Percentiles rank a stretch among this genome's conserved stretches.
Conservation (phyloP, 1,140 invertebrate genomes). For the Dreissena rostriformis region DNA sequence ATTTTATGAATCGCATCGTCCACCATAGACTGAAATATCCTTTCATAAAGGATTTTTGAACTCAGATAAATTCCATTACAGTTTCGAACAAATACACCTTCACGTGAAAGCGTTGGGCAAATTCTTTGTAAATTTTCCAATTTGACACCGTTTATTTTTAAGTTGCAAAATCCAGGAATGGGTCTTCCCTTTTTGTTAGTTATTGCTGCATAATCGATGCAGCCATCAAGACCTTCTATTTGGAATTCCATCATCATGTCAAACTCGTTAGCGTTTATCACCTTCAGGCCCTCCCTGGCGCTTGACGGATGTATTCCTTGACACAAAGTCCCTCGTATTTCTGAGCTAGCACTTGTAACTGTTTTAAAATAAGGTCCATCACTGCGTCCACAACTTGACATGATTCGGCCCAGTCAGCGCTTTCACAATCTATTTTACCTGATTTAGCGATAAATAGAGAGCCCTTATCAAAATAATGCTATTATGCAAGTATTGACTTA, state of each 20-base stretch:
- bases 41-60: constrained; percentile 18
- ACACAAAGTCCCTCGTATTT: neutral
- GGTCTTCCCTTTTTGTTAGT: neutral
- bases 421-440: constrained; percentile 24
- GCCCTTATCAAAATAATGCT: no score
- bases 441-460: neutral
- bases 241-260: constrained; percentile 22
- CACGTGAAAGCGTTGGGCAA: constrained; percentile 14
- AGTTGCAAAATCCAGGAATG: constrained; percentile 36
- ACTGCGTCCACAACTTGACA: constrained; percentile 17
- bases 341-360: neutral
- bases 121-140: neutral
- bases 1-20: neutral
- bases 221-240: constrained; percentile 11
- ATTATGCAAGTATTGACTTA: no score
- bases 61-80: neutral
- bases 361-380: constrained; percentile 6
- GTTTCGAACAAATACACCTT: constrained; percentile 6
- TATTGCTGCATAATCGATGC: neutral
- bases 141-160: neutral
- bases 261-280: constrained; percentile 41
- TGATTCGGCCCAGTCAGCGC: constrained; percentile 5
- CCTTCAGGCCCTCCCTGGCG: constrained; percentile 38
- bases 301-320: constrained; percentile 40
- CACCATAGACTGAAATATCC: constrained; percentile 32